A percentile compares a stretch with the other conserved stretches of the same genome.
Conservation (phyloP, 2,888 invertebrate genomes). For the Eupeodes latifasciatus region DNA sequence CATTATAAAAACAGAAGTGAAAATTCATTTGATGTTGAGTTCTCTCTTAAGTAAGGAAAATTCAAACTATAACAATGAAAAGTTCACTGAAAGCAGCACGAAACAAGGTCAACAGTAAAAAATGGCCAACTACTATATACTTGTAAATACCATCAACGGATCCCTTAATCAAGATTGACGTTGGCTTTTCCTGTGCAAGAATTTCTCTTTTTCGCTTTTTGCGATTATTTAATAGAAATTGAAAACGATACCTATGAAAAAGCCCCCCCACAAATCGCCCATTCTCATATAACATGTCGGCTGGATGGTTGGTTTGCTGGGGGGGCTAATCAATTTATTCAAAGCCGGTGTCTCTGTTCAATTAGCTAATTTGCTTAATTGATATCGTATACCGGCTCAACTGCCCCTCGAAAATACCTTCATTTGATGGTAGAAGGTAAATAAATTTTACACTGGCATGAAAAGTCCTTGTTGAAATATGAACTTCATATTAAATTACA, state of each 20-base stretch:
- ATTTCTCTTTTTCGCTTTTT: slow-evolving; percentile 1
- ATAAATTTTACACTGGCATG: neutral
- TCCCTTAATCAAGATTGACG: slow-evolving; percentile 45
- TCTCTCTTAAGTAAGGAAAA: neutral
- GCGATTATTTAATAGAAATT: slow-evolving; percentile 36
- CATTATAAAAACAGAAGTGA: neutral
- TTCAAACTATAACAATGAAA: neutral
- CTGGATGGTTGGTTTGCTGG: neutral
- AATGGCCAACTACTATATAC: neutral
- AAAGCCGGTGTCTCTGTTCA: slow-evolving; percentile 24
- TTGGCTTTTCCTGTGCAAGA: slow-evolving; percentile 31
- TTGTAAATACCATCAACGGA: neutral
- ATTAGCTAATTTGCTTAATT: slow-evolving; percentile 65
- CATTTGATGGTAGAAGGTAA: neutral
- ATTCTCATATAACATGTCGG: neutral
- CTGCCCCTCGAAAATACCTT: neutral
- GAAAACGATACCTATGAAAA: slow-evolving; percentile 4
- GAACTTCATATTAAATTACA: slow-evolving; percentile 35
- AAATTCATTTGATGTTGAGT: neutral
- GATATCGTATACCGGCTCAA: slow-evolving; percentile 29
- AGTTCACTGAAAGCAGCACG: neutral
- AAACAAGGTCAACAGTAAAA: slow-evolving; percentile 8
- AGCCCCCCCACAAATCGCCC: neutral
- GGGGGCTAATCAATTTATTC: slow-evolving; percentile 50
- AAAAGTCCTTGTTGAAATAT: neutral